These are phyloP conservation scores for Leptobrachium leishanense DNA, from an alignment of 2,113 vertebrate genomes.

Conservation along the genomic window DNA sequence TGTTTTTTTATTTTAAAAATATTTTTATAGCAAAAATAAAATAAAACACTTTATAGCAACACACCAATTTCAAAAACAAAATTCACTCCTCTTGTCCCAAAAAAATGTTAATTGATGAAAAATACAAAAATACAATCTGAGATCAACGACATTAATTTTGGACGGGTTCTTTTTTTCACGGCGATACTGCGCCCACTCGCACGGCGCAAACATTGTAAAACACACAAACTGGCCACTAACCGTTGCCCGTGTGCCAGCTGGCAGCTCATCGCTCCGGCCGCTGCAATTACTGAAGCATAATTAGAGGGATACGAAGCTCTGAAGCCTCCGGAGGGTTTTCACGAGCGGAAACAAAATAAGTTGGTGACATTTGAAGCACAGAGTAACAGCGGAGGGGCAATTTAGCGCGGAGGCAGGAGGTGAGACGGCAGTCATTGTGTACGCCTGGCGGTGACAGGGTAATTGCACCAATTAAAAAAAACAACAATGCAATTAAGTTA, in stretches of 20 bases:
- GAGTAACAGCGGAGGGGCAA: slow-evolving; percentile 1
- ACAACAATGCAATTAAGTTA: slow-evolving; percentile 60
- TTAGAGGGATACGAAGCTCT: not conserved
- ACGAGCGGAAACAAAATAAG: not conserved
- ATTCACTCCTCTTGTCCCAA: no score
- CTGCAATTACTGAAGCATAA: not conserved
- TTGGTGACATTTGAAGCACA: not conserved
- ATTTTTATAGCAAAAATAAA: no score
- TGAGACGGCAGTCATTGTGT: slow-evolving; percentile 51
- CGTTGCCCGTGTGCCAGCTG: not conserved
- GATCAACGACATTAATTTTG: no score
- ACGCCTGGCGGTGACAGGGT: slow-evolving; percentile 56
- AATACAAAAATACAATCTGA: no score
- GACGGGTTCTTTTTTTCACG: no score
- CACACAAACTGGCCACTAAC: not conserved
- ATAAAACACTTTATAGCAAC: no score
- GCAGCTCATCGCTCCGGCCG: not conserved
- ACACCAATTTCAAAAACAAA: no score
- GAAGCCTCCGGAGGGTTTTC: not conserved
- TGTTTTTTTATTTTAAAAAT: no score
- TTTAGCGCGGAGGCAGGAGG: slow-evolving; percentile 40
- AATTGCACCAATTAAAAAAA: slow-evolving; percentile 59
- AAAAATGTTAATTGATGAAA: no score
- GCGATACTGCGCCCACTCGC: not conserved
- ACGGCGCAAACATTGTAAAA: not conserved